These are phyloP conservation scores for Apaloderma vittatum DNA, from an alignment of 2,113 vertebrate species.

Conservation along the genomic window DNA sequence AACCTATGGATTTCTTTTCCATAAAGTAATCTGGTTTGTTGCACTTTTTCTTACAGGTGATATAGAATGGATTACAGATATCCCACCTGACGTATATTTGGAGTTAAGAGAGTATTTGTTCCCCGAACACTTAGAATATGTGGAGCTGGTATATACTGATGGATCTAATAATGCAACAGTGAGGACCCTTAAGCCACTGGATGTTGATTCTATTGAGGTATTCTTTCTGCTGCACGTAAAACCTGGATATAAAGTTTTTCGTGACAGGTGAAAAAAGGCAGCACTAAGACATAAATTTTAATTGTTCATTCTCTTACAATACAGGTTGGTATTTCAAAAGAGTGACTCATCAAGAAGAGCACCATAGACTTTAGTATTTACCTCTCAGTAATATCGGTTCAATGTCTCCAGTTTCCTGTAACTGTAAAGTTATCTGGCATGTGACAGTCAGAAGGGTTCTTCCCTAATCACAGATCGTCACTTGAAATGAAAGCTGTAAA, in stretches of 20 bases:
- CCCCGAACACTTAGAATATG: background rate
- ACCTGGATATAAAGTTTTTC: background rate
- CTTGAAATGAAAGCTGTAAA: background rate
- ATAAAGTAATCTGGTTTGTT: background rate
- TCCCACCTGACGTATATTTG: slow-evolving; percentile 13
- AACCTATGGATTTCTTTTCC: background rate
- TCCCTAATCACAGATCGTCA: background rate
- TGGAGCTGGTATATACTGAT: background rate
- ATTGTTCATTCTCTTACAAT: rapidly evolving
- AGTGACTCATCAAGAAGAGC: background rate
- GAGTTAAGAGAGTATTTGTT: background rate
- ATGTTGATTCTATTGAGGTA: slow-evolving; percentile 41
- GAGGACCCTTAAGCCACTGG: background rate
- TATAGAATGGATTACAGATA: slow-evolving; percentile 55
- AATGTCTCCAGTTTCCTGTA: background rate
- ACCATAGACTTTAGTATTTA: background rate
- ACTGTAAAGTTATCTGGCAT: background rate
- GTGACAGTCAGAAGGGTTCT: background rate
- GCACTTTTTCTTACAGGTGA: slow-evolving; percentile 28
- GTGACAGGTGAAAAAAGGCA: background rate
- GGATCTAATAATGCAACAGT: slow-evolving; percentile 23
- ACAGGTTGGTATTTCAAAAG: background rate
- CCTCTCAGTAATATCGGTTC: background rate
- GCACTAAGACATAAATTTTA: background rate
- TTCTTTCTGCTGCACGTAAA: background rate